Conservation (phyloP, 1,140 invertebrate species). For the Leguminivora glycinivorella region DNA sequence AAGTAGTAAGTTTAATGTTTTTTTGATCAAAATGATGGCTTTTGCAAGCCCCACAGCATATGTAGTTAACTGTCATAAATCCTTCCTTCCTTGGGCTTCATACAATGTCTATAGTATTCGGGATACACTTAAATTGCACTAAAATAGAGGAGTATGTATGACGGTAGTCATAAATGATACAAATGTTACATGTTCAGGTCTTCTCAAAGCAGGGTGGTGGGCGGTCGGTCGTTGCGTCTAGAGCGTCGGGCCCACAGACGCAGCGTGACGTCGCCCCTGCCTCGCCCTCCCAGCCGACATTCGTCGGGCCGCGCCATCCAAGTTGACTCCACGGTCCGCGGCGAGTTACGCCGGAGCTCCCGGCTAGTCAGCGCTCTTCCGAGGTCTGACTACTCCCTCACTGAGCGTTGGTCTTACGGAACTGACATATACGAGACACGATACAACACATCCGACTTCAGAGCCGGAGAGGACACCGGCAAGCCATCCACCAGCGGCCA, state of each 20-base stretch:
- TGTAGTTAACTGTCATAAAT: too few relatives aligned
- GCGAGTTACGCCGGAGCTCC: constrained; percentile 66
- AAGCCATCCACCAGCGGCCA: constrained; percentile 46
- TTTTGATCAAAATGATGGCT: too few relatives aligned
- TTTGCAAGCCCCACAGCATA: too few relatives aligned
- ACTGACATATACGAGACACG: constrained; percentile 74
- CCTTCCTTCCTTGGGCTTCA: too few relatives aligned
- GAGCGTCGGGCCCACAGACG: constrained; percentile 68
- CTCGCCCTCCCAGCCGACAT: constrained; percentile 57
- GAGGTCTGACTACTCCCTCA: constrained; percentile 69
- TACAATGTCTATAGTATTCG: too few relatives aligned
- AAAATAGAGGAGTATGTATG: not conserved
- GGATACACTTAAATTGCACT: too few relatives aligned
- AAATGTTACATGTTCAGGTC: constrained; percentile 51
- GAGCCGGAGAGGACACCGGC: constrained; percentile 53
- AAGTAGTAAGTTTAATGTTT: too few relatives aligned
- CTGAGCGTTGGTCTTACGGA: constrained; percentile 73
- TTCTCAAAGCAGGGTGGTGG: constrained; percentile 79
- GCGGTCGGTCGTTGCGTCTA: constrained; percentile 74
- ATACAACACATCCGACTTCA: constrained; percentile 61
- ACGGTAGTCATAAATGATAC: not conserved
- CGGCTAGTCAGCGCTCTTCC: constrained; percentile 65
- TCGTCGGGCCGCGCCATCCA: constrained; percentile 45
- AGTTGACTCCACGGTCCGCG: constrained; percentile 36
- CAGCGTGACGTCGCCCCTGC: constrained; percentile 61